phyloP scores from a whole-genome alignment of 2,888 invertebrate genomes.

The Ommatoiulus sabulosus region DNA sequence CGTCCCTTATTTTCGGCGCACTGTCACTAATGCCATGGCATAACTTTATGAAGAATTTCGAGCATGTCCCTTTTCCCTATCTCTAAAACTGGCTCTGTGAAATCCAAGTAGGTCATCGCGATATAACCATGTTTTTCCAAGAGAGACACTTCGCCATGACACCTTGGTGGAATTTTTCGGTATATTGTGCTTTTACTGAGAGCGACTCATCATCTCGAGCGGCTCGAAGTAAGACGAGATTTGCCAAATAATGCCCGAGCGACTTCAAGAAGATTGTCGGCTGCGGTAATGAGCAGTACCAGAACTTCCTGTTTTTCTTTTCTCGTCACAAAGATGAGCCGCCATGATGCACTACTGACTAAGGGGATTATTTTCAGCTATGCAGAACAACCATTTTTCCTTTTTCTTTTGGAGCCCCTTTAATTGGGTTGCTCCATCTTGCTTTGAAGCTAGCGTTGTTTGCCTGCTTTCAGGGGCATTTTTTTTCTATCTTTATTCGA shows the following conservation, averaged over 20 bases:
- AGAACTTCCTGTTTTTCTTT: not conserved
- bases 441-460: not conserved
- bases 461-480: not conserved
- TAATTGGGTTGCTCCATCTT: not conserved
- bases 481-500: not conserved
- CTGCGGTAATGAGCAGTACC: conserved; percentile 1
- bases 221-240: not conserved
- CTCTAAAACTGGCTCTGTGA: not conserved
- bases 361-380: not conserved
- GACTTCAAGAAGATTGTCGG: not conserved
- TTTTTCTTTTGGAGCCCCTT: not conserved
- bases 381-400: not conserved
- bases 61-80: not conserved
- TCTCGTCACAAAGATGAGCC: not conserved
- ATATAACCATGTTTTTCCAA: not conserved
- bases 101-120: not conserved
- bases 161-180: not conserved
- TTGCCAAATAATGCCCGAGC: not conserved
- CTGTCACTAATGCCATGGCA: not conserved
- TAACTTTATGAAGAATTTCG: not conserved
- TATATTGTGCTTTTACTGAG: not conserved
- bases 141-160: not conserved
- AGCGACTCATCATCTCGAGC: not conserved
- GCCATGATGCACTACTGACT: not conserved
- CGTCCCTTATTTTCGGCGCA: not conserved